A percentile compares a stretch with the other conserved stretches of the same genome.
These are phyloP conservation scores for Lampris megalopsis DNA, from an alignment of 2,113 vertebrate genomes.

Conservation along the genomic window DNA sequence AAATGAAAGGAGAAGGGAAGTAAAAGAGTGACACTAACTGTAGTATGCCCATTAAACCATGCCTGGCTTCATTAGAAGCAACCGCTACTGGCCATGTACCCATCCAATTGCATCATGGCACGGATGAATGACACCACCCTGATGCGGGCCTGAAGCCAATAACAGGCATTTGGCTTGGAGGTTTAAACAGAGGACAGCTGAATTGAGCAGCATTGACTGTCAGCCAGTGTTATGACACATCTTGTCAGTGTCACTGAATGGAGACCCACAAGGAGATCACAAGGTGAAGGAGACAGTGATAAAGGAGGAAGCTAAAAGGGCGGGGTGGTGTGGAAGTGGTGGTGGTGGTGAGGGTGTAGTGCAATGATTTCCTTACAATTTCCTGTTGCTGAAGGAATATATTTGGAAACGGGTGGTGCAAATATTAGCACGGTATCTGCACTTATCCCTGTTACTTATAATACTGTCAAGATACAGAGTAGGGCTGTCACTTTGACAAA, in stretches of 20 bases:
- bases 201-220: slow-evolving; percentile 3
- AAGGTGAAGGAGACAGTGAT: neutral
- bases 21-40: neutral
- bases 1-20: slow-evolving; percentile 3
- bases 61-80: slow-evolving; percentile 13
- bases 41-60: slow-evolving; percentile 17
- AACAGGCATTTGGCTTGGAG: slow-evolving; percentile 10
- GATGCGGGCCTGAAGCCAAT: slow-evolving; percentile 33
- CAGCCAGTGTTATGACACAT: slow-evolving; percentile 14
- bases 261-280: neutral
- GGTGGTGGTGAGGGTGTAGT: neutral
- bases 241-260: neutral
- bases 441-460: too few species aligned
- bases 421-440: too few species aligned
- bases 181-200: slow-evolving; percentile 23
- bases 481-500: too few species aligned
- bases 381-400: too few species aligned
- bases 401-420: too few species aligned
- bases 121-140: slow-evolving; percentile 46
- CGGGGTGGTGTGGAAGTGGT: neutral
- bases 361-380: too few species aligned
- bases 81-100: slow-evolving; percentile 13
- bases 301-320: neutral
- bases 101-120: slow-evolving; percentile 38
- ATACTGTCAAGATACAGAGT: too few species aligned